Evolutionary conservation across 1,140 invertebrate species (phyloP).

Genomic region (Camponotus pennsylvanicus): DNA sequence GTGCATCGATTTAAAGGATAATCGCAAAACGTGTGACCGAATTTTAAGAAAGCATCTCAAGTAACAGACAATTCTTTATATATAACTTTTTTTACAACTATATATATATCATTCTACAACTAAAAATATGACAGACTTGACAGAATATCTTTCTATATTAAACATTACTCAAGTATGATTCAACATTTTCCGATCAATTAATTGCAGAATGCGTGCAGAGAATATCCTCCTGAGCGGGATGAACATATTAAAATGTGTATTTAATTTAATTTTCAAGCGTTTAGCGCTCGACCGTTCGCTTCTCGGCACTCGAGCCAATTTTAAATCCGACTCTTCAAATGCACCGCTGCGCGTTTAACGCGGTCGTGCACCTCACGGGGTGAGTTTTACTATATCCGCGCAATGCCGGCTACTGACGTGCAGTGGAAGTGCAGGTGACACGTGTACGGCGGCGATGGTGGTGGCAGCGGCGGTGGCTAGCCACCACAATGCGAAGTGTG

Average conservation of each 20-base stretch:
- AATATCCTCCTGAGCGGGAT: no score
- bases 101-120: background rate
- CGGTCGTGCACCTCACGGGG: conserved; percentile 58
- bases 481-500: conserved; percentile 44
- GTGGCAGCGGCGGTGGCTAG: conserved; percentile 41
- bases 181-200: background rate
- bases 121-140: no score
- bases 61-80: no score
- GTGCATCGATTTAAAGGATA: no score
- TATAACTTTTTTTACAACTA: background rate
- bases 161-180: background rate
- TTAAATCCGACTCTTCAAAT: conserved; percentile 53
- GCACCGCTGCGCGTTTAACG: conserved; percentile 65
- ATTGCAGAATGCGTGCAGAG: background rate
- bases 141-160: background rate
- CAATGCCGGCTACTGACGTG: conserved; percentile 57
- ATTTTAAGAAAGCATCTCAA: background rate
- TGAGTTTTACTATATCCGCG: conserved; percentile 37
- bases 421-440: conserved; percentile 63
- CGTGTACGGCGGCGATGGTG: conserved; percentile 49
- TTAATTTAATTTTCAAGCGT: conserved; percentile 33
- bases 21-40: no score
- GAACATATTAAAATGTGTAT: conserved; percentile 37
- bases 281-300: conserved; percentile 19
- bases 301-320: conserved; percentile 21